phyloP scores from a whole-genome alignment of 1,140 invertebrate genomes.

The Zaprionus ornatus region DNA sequence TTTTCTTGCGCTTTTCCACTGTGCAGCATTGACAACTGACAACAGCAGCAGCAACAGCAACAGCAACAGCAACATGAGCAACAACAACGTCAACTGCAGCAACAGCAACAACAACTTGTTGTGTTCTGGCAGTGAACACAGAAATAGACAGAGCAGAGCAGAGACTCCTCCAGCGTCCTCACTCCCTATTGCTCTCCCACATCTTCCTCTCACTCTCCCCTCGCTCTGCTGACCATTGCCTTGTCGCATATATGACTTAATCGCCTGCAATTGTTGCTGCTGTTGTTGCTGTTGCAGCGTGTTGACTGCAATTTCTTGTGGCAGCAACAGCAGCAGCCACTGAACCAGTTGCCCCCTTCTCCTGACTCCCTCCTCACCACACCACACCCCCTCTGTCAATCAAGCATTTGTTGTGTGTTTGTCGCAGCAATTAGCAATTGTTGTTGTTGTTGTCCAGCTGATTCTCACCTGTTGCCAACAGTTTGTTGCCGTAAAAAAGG shows the following conservation, averaged over 20 bases:
- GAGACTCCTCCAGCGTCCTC: neutral
- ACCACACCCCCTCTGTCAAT: constrained; percentile 33
- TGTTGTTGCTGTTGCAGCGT: constrained; percentile 32
- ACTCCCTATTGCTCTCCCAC: neutral
- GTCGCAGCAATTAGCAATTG: constrained; percentile 50
- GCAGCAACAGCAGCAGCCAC: constrained; percentile 21
- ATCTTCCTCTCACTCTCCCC: neutral
- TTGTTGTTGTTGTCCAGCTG: constrained; percentile 44
- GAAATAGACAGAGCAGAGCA: constrained; percentile 48
- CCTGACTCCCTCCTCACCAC: constrained; percentile 5
- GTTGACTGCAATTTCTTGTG: constrained; percentile 69
- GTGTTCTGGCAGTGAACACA: constrained; percentile 17
- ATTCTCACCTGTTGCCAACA: constrained; percentile 62
- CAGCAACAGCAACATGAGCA: neutral
- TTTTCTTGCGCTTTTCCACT: constrained; percentile 11
- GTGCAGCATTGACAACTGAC: constrained; percentile 26
- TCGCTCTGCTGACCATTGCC: constrained; percentile 26
- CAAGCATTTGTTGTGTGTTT: constrained; percentile 45
- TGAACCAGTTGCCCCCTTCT: constrained; percentile 15
- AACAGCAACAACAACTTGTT: constrained; percentile 28
- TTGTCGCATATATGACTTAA: constrained; percentile 70
- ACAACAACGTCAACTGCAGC: neutral
- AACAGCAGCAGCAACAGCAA: constrained; percentile 12
- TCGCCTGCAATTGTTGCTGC: constrained; percentile 70
- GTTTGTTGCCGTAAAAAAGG: constrained; percentile 24